phyloP scores from a whole-genome alignment of 2,888 invertebrate species.

The Trachelus stipa region DNA sequence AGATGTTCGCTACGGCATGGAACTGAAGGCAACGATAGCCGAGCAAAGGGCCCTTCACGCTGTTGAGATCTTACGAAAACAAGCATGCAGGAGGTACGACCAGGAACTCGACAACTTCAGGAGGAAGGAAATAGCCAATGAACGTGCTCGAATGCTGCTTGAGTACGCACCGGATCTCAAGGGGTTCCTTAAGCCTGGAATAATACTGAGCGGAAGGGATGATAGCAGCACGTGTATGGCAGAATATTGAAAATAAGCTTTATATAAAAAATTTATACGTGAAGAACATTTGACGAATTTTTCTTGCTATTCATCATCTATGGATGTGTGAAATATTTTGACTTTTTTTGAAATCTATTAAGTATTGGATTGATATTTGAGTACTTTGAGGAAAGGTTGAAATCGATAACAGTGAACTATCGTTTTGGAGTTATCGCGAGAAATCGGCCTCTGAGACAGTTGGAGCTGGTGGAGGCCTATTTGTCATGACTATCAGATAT shows the following conservation, averaged over 20 bases:
- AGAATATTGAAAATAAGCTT: too few species aligned
- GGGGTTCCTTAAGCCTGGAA: constrained; percentile 22
- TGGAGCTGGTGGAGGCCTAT: constrained; percentile 12
- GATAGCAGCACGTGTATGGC: too few species aligned
- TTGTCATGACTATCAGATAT: constrained; percentile 20
- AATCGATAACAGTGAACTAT: too few species aligned
- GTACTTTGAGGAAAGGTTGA: background rate
- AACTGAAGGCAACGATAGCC: constrained; percentile 21
- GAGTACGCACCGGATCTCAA: constrained; percentile 23
- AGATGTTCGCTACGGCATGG: constrained; percentile 27
- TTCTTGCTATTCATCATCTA: too few species aligned
- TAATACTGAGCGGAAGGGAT: background rate
- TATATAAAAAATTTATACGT: too few species aligned
- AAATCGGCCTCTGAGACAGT: background rate
- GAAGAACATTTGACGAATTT: too few species aligned
- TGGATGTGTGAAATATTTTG: too few species aligned
- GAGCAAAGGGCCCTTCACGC: constrained; percentile 17
- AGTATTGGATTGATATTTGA: background rate
- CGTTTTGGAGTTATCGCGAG: background rate
- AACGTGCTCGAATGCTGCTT: constrained; percentile 29
- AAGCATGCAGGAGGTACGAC: constrained; percentile 13
- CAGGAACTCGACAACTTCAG: constrained; percentile 14
- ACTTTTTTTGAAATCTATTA: too few species aligned
- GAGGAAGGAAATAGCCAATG: constrained; percentile 23
- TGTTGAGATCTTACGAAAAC: constrained; percentile 20